phyloP scores from a whole-genome alignment of 1,140 invertebrate genomes.

The Magallana angulata region DNA sequence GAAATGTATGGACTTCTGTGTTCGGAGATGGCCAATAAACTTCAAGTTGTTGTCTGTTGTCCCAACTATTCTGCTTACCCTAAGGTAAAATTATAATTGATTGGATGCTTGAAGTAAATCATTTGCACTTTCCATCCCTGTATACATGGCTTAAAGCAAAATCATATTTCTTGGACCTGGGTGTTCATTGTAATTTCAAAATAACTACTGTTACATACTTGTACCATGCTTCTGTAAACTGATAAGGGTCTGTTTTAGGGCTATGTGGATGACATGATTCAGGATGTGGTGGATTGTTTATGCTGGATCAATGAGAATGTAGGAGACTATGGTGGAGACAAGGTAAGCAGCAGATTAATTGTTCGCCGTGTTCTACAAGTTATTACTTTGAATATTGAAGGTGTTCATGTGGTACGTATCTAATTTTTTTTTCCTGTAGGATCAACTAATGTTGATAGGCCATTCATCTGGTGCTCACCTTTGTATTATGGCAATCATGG shows the following conservation, averaged over 20 bases:
- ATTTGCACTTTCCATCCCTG: too few relatives aligned
- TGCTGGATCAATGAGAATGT: slow-evolving; percentile 74
- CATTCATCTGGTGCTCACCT: slow-evolving; percentile 78
- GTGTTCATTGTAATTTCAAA: too few relatives aligned
- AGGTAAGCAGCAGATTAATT: slow-evolving; percentile 60
- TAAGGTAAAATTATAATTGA: not conserved
- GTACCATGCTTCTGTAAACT: not conserved
- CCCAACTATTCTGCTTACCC: slow-evolving; percentile 71
- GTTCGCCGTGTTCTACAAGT: not conserved
- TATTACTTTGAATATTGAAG: too few relatives aligned
- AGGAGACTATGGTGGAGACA: slow-evolving; percentile 73
- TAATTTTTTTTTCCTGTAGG: slow-evolving; percentile 58
- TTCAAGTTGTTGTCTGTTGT: slow-evolving; percentile 73
- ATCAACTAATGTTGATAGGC: slow-evolving; percentile 75
- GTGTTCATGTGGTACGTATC: too few relatives aligned
- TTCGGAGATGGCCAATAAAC: slow-evolving; percentile 69
- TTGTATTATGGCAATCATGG: slow-evolving; percentile 73
- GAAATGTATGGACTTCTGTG: slow-evolving; percentile 76
- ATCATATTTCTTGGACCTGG: too few relatives aligned
- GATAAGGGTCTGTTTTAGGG: slow-evolving; percentile 64
- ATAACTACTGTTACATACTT: too few relatives aligned
- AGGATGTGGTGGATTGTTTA: slow-evolving; percentile 77
- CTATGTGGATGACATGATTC: slow-evolving; percentile 78
- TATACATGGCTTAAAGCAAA: too few relatives aligned
- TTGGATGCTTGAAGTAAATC: too few relatives aligned